These are phyloP conservation scores for Pogonomyrmex californicus DNA, from an alignment of 1,140 invertebrate genomes.

Conservation along the genomic window DNA sequence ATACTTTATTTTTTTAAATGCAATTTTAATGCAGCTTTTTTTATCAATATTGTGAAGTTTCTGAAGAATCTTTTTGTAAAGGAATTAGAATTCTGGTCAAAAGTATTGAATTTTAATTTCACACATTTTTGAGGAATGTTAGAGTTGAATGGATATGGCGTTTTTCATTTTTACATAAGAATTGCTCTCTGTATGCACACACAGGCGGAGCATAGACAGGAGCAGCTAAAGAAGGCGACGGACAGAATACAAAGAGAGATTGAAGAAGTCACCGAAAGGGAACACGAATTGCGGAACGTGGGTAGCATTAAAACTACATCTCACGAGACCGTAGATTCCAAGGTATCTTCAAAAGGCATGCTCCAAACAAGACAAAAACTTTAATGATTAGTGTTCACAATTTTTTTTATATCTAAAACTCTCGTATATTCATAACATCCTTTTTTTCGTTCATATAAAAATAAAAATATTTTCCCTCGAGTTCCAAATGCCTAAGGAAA, in stretches of 20 bases:
- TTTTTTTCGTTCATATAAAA: not conserved
- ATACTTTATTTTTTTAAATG: not conserved
- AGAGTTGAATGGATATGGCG: not conserved
- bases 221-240: conserved; percentile 82
- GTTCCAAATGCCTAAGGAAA: not conserved
- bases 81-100: not conserved
- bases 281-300: conserved; percentile 89
- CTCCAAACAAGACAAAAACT: not conserved
- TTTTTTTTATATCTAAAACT: not conserved
- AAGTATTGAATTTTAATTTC: not conserved
- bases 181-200: not conserved
- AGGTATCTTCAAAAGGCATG: conserved; percentile 71
- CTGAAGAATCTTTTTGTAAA: not conserved
- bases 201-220: conserved; percentile 79
- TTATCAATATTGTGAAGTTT: not conserved
- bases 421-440: not conserved
- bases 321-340: conserved; percentile 81
- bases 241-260: conserved; percentile 90
- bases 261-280: conserved; percentile 90
- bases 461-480: not conserved
- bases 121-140: not conserved
- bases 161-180: not conserved
- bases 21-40: not conserved
- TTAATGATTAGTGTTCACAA: not conserved
- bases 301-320: conserved; percentile 84